Conservation (phyloP, 2,888 invertebrate genomes). For the Eurois occulta region DNA sequence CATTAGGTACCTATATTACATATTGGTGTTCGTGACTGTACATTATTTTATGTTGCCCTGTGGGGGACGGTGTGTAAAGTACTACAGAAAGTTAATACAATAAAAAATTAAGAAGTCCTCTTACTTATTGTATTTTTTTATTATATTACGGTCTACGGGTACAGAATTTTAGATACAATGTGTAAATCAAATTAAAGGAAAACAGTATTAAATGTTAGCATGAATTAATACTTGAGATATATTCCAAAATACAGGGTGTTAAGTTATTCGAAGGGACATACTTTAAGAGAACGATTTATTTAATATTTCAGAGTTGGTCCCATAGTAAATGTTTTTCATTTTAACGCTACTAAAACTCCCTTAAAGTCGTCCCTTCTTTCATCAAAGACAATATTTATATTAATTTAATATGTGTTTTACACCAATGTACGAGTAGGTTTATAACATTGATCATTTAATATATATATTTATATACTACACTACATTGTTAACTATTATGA, state of each 20-base stretch:
- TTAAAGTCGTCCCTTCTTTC: not conserved
- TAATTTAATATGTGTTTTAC: not conserved
- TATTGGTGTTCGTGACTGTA: not conserved
- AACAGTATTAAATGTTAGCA: not conserved
- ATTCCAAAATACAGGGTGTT: not conserved
- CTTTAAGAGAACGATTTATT: not conserved
- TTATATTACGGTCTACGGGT: not conserved
- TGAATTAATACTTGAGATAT: not conserved
- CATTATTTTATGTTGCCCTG: not conserved
- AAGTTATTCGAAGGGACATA: not conserved
- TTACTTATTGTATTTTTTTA: slow-evolving; percentile 4
- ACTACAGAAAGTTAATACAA: not conserved
- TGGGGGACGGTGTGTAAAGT: not conserved
- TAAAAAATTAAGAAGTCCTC: not conserved
- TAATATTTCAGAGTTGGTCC: not conserved
- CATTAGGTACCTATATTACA: not conserved
- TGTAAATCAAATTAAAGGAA: not conserved
- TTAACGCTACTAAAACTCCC: not conserved
- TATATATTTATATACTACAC: not conserved
- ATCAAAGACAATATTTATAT: not conserved
- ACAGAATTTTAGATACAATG: not conserved
- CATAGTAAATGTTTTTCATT: not conserved
- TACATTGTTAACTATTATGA: slow-evolving; percentile 2
- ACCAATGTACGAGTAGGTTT: not conserved
- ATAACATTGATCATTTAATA: slow-evolving; percentile 4